Conservation (phyloP, 2,113 vertebrate genomes). For the Vulpes lagopus region DNA sequence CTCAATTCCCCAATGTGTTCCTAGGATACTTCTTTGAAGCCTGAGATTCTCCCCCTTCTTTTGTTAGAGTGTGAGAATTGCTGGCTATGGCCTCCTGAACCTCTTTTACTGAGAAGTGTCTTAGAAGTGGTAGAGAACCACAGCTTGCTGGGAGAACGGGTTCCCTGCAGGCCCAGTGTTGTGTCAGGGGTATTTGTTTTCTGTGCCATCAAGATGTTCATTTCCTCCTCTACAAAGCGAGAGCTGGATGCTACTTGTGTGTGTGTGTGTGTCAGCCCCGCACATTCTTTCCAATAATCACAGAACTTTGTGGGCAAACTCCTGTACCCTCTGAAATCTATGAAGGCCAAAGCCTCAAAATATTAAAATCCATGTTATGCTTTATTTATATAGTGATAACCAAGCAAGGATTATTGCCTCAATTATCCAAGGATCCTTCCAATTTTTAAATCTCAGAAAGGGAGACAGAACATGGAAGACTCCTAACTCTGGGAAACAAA, state of each 20-base stretch:
- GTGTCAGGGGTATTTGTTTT: not conserved
- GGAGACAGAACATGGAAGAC: no score
- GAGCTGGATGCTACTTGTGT: not conserved
- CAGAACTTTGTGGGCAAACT: not conserved
- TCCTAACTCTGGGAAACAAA: no score
- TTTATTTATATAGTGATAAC: not conserved
- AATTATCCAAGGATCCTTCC: not conserved
- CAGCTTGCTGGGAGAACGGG: not conserved
- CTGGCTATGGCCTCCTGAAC: not conserved
- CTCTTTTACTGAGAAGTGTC: not conserved
- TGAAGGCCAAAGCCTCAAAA: not conserved
- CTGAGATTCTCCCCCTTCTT: not conserved
- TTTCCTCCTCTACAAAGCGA: not conserved
- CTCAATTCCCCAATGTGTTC: constrained; percentile 2
- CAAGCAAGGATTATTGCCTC: not conserved
- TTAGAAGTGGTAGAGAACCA: not conserved
- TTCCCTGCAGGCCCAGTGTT: not conserved
- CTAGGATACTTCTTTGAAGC: constrained; percentile 15
- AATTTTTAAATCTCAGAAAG: not conserved
- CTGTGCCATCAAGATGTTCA: not conserved
- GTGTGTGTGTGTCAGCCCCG: not conserved
- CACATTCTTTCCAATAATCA: not conserved
- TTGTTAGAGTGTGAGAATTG: not conserved
- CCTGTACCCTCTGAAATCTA: not conserved
- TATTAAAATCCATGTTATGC: not conserved